Evolutionary conservation across 2,888 invertebrate genomes (phyloP).

Genomic region (Oligia latruncula): DNA sequence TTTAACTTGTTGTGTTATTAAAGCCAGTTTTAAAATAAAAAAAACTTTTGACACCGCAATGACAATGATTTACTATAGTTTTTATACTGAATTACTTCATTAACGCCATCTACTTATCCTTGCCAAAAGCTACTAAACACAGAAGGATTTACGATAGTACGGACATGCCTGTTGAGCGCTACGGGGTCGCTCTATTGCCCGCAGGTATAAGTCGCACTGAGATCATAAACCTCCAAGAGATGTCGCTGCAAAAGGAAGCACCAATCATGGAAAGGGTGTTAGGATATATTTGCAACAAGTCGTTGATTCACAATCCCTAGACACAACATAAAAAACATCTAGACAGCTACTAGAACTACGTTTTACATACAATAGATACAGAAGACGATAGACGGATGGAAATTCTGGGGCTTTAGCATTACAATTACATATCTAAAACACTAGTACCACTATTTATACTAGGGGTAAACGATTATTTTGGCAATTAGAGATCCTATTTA

Average conservation of each 20-base stretch:
- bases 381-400: constrained; percentile 90
- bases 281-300: constrained; percentile 26
- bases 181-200: too few relatives aligned
- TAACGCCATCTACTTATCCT: constrained; percentile 40
- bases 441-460: constrained; percentile 67
- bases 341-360: constrained; percentile 84
- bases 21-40: neutral
- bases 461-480: constrained; percentile 72
- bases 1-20: constrained; percentile 41
- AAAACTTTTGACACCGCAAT: neutral
- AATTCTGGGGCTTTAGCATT: constrained; percentile 90
- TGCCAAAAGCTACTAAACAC: neutral
- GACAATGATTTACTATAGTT: neutral
- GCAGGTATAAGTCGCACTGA: neutral
- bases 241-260: constrained; percentile 25
- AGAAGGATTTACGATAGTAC: neutral
- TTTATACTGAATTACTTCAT: neutral
- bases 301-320: constrained; percentile 72
- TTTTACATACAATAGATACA: constrained; percentile 87
- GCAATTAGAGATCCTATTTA: constrained; percentile 74
- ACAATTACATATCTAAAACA: constrained; percentile 80
- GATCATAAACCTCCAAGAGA: constrained; percentile 20
- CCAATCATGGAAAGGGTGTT: neutral
- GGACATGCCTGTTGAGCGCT: neutral
- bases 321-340: constrained; percentile 76